These are phyloP conservation scores for Zelleria hepariella DNA, from an alignment of 2,888 invertebrate species.

Conservation along the genomic window DNA sequence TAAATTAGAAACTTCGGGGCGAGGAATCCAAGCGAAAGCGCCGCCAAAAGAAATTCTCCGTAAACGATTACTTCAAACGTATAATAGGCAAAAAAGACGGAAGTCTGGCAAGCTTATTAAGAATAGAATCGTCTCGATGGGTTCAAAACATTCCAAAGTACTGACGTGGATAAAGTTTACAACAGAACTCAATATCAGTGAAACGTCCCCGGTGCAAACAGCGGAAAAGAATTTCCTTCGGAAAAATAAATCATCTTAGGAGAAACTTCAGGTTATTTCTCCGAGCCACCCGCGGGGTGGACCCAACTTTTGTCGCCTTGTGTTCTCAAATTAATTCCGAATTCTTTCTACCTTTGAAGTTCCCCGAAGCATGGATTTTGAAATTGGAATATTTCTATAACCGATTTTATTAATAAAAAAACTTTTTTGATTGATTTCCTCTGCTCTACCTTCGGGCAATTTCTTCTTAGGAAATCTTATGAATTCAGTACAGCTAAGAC, in stretches of 20 bases:
- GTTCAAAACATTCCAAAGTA: conserved; percentile 51
- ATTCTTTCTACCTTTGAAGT: conserved; percentile 43
- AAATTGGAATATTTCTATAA: conserved; percentile 4
- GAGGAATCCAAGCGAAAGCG: conserved; percentile 28
- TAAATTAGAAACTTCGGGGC: conserved; percentile 30
- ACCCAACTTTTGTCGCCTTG: conserved; percentile 48
- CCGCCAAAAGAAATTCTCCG: conserved; percentile 27
- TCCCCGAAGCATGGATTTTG: conserved; percentile 56
- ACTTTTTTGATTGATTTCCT: background rate
- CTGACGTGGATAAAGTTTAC: conserved; percentile 41
- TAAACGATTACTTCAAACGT: conserved; percentile 36
- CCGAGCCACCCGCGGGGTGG: conserved; percentile 44
- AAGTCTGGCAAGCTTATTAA: conserved; percentile 46
- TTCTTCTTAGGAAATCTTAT: background rate
- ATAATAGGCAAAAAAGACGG: conserved; percentile 38
- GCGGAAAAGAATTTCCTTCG: conserved; percentile 48
- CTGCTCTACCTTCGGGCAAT: background rate
- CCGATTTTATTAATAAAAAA: background rate
- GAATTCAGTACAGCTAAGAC: background rate
- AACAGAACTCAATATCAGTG: conserved; percentile 65
- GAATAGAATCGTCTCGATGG: conserved; percentile 34
- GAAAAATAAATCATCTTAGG: conserved; percentile 61
- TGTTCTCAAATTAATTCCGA: conserved; percentile 55
- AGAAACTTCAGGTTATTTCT: conserved; percentile 49
- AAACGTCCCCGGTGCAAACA: conserved; percentile 45